Evolutionary conservation across 2,113 vertebrate species (phyloP).

Genomic region (Symphodus melops): DNA sequence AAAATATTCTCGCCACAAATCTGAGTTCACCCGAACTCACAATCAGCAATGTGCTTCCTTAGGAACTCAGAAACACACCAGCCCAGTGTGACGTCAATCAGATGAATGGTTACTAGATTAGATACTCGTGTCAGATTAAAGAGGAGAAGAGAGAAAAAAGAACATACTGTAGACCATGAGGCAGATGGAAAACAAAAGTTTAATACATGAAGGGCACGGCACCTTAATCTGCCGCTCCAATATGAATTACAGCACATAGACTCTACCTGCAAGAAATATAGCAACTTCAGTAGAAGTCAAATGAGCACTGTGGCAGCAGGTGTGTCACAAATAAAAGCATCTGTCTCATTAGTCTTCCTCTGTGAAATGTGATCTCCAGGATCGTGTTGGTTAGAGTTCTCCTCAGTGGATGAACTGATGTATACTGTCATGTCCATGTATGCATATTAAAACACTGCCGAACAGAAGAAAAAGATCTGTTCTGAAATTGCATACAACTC

Average conservation of each 20-base stretch:
- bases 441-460: conserved; percentile 40
- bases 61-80: too few relatives aligned
- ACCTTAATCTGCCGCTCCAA: not conserved
- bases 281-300: not conserved
- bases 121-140: too few relatives aligned
- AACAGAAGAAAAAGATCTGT: conserved; percentile 4
- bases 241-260: not conserved
- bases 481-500: too few relatives aligned
- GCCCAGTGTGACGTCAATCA: too few relatives aligned
- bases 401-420: conserved; percentile 45
- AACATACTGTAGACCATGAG: not conserved
- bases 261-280: not conserved
- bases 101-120: too few relatives aligned
- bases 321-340: conserved; percentile 14
- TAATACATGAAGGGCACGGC: not conserved
- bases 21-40: too few relatives aligned
- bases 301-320: conserved; percentile 1
- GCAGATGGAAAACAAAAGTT: conserved; percentile 5
- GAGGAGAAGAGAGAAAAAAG: conserved; percentile 5
- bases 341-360: conserved; percentile 45
- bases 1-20: too few relatives aligned
- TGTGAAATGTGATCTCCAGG: conserved; percentile 29
- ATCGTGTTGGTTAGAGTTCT: conserved; percentile 41
- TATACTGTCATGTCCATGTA: conserved; percentile 33
- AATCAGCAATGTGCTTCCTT: too few relatives aligned